Percentiles rank a stretch among this genome's conserved stretches.
These are phyloP conservation scores for Nymphalis io DNA, from an alignment of 1,140 invertebrate genomes.

Conservation along the genomic window DNA sequence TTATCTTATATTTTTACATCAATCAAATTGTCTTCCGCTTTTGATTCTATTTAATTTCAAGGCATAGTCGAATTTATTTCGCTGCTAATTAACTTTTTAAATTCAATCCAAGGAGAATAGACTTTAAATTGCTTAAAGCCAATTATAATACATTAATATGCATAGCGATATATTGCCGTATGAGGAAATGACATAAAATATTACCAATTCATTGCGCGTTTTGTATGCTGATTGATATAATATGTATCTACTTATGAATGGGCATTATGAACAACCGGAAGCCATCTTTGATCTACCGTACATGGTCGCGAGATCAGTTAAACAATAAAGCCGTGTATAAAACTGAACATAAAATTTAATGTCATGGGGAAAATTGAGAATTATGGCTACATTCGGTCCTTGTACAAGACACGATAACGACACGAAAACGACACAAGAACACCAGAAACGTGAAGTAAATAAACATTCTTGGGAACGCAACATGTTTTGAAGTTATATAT, in stretches of 20 bases:
- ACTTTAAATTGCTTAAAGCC: background rate
- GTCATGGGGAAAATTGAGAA: slow-evolving; percentile 24
- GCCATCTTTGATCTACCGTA: slow-evolving; percentile 25
- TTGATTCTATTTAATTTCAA: background rate
- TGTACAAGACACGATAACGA: background rate
- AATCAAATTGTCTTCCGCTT: background rate
- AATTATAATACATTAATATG: slow-evolving; percentile 23
- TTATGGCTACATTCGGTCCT: background rate
- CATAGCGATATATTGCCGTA: slow-evolving; percentile 23
- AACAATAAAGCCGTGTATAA: slow-evolving; percentile 33
- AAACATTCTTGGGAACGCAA: background rate
- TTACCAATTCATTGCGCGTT: slow-evolving; percentile 30
- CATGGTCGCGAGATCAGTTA: slow-evolving; percentile 23
- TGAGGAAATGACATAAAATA: slow-evolving; percentile 24
- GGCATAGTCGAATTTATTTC: background rate
- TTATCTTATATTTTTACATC: background rate
- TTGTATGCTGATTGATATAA: slow-evolving; percentile 32
- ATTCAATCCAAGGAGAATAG: slow-evolving; percentile 1
- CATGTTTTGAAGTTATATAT: too few relatives aligned
- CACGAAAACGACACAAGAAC: background rate
- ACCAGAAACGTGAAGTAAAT: background rate
- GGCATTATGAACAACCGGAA: slow-evolving; percentile 22
- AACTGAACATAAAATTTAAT: slow-evolving; percentile 50
- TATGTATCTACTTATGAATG: slow-evolving; percentile 32
- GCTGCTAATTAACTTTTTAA: background rate